phyloP scores from a whole-genome alignment of 92 coral and sea anemone genomes.

The Heliopora coerulea region DNA sequence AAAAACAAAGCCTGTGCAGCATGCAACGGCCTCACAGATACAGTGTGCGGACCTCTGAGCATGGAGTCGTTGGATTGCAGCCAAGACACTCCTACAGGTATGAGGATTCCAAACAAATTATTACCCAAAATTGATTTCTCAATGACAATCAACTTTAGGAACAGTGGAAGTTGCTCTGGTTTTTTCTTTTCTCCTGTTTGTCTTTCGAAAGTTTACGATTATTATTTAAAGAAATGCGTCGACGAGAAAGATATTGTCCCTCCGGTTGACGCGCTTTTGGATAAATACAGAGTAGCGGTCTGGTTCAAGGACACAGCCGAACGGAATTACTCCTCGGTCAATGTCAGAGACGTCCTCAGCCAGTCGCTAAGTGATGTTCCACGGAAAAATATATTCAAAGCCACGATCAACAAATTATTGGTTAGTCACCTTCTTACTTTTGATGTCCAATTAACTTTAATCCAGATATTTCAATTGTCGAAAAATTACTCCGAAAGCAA shows the following conservation, averaged over 20 bases:
- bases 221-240: slow-evolving; percentile 15
- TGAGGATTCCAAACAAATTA: too few relatives aligned
- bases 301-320: background rate
- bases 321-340: background rate
- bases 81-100: background rate
- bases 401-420: background rate
- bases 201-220: background rate
- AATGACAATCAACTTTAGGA: background rate
- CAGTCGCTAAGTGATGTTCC: background rate
- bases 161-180: background rate
- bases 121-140: too few relatives aligned
- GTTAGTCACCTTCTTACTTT: background rate
- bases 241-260: background rate
- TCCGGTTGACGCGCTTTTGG: slow-evolving; percentile 8
- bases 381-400: background rate
- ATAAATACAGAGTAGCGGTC: slow-evolving; percentile 14
- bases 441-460: background rate
- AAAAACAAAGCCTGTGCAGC: background rate
- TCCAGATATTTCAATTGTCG: background rate
- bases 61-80: background rate
- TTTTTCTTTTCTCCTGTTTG: background rate
- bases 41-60: background rate
- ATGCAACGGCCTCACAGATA: too few relatives aligned
- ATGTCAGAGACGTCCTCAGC: background rate
- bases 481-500: background rate